Evolutionary conservation across 1,140 invertebrate species (phyloP).

Genomic region (Rhynchophorus ferrugineus): DNA sequence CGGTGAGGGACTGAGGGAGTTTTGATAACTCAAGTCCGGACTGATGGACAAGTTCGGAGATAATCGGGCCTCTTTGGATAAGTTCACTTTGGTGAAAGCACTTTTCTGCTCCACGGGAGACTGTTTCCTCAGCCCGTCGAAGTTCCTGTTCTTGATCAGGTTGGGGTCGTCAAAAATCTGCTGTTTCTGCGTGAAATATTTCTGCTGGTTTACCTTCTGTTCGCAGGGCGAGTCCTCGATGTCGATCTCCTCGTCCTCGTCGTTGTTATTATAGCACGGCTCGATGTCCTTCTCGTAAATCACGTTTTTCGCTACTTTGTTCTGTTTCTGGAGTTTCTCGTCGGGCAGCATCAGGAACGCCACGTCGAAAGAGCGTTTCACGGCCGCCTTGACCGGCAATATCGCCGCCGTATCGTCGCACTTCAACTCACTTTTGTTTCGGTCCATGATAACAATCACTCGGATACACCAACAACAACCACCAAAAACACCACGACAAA

Average conservation of each 20-base stretch:
- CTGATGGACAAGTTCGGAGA: slow-evolving; percentile 62
- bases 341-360: slow-evolving; percentile 81
- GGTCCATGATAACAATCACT: too few relatives aligned
- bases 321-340: slow-evolving; percentile 64
- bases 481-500: neutral
- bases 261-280: slow-evolving; percentile 25
- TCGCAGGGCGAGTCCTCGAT: slow-evolving; percentile 42
- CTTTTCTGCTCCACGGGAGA: slow-evolving; percentile 46
- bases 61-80: slow-evolving; percentile 41
- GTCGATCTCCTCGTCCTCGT: slow-evolving; percentile 39
- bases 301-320: slow-evolving; percentile 28
- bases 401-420: slow-evolving; percentile 29
- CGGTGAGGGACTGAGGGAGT: slow-evolving; percentile 64
- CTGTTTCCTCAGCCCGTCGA: slow-evolving; percentile 35
- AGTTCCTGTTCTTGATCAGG: slow-evolving; percentile 45
- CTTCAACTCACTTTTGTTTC: slow-evolving; percentile 32
- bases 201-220: slow-evolving; percentile 26
- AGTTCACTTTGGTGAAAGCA: slow-evolving; percentile 70
- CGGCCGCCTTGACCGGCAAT: slow-evolving; percentile 29
- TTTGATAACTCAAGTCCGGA: slow-evolving; percentile 66
- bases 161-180: slow-evolving; percentile 53
- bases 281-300: slow-evolving; percentile 36
- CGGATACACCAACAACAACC: slow-evolving; percentile 28
- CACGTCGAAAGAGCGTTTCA: slow-evolving; percentile 77
- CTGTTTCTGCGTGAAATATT: slow-evolving; percentile 45